Evolutionary conservation across 2,797 vertebrate species (phyloP).

Genomic region (Takifugu rubripes): DNA sequence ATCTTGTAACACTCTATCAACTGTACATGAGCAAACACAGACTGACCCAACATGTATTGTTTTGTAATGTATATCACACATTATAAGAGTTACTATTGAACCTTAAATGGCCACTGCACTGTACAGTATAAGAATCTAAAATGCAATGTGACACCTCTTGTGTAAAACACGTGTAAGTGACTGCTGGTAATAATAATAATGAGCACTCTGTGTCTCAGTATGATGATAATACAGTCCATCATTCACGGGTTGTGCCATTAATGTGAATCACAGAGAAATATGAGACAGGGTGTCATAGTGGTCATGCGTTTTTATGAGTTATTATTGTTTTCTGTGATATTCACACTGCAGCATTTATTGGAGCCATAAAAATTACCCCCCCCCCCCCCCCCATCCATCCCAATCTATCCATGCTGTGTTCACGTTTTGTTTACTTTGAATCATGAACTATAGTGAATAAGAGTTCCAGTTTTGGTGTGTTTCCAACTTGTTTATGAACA

Average conservation of each 20-base stretch:
- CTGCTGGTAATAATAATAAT: constrained; percentile 48
- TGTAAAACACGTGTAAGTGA: constrained; percentile 59
- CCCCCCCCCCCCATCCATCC: not conserved
- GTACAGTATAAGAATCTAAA: constrained; percentile 61
- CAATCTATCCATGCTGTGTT: constrained; percentile 27
- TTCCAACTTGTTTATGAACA: constrained; percentile 49
- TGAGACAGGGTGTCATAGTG: constrained; percentile 25
- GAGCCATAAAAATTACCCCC: constrained; percentile 47
- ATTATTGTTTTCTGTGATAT: constrained; percentile 32
- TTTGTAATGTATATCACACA: constrained; percentile 68
- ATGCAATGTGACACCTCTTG: constrained; percentile 57
- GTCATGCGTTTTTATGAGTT: constrained; percentile 38
- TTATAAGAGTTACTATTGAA: constrained; percentile 57
- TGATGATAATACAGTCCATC: constrained; percentile 45
- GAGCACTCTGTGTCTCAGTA: constrained; percentile 47
- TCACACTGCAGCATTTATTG: constrained; percentile 28
- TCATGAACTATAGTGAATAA: constrained; percentile 31
- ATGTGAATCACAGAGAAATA: constrained; percentile 51
- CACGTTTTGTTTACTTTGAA: constrained; percentile 22
- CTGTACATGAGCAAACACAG: constrained; percentile 63
- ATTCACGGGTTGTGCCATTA: constrained; percentile 62
- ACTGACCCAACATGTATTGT: constrained; percentile 53
- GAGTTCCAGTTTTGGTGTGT: constrained; percentile 47
- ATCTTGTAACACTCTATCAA: constrained; percentile 46
- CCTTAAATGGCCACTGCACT: constrained; percentile 54